These are phyloP conservation scores for Augochlorella aurata DNA, from an alignment of 2,888 invertebrate species.

Conservation along the genomic window DNA sequence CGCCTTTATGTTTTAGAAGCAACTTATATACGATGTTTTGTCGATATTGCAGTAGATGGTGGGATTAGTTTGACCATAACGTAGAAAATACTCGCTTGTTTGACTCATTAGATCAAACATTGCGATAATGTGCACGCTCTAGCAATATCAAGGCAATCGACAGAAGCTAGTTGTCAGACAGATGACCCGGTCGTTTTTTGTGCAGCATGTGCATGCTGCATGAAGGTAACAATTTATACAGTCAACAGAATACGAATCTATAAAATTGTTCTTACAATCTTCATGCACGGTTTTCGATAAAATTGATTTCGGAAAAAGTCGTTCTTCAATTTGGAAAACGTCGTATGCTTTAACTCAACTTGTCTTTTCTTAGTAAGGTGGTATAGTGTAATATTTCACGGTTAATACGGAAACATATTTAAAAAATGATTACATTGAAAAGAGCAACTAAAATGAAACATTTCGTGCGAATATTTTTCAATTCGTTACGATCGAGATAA, in stretches of 20 bases:
- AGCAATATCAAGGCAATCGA: conserved; percentile 57
- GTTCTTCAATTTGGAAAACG: not conserved
- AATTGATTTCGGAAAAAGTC: no score
- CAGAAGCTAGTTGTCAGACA: conserved; percentile 34
- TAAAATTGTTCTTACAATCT: not conserved
- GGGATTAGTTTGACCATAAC: conserved; percentile 17
- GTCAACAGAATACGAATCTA: not conserved
- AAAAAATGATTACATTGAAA: not conserved
- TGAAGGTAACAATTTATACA: not conserved
- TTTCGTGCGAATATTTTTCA: no score
- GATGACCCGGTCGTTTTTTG: conserved; percentile 43
- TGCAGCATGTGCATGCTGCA: conserved; percentile 26
- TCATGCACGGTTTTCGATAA: no score
- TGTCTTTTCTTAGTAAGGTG: no score
- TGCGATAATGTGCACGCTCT: conserved; percentile 61
- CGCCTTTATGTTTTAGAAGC: not conserved
- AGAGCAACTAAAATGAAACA: no score
- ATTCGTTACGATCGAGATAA: not conserved
- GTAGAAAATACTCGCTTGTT: conserved; percentile 39
- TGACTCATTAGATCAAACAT: conserved; percentile 45
- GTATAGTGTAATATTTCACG: not conserved
- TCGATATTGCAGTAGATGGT: not conserved
- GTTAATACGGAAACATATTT: not conserved
- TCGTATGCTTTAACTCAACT: not conserved
- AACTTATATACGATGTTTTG: not conserved